A percentile compares a stretch with the other conserved stretches of the same genome.
phyloP scores from a whole-genome alignment of 2,113 vertebrate species.

The Dasyprocta punctata region DNA sequence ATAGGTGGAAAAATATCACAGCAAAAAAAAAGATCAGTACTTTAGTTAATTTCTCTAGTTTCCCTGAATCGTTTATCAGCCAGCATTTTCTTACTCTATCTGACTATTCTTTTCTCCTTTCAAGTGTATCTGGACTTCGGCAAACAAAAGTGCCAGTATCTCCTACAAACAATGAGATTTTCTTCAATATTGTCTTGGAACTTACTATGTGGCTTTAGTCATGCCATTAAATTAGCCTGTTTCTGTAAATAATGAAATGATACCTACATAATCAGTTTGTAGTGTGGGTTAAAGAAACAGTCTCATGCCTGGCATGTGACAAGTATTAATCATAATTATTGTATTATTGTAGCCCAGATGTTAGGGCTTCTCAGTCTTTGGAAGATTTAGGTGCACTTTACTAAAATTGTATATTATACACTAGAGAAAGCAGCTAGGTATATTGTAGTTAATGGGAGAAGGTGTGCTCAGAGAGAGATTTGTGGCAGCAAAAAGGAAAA shows the following conservation, averaged over 20 bases:
- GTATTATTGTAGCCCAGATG: constrained; percentile 65
- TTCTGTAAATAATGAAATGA: constrained; percentile 14
- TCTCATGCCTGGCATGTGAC: constrained; percentile 51
- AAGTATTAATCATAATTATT: constrained; percentile 66
- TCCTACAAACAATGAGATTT: not conserved
- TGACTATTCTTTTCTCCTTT: not conserved
- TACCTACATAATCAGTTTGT: not conserved
- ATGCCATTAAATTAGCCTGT: constrained; percentile 31
- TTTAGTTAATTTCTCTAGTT: constrained; percentile 5
- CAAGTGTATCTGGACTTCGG: not conserved
- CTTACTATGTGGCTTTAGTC: not conserved
- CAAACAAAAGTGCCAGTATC: too few species aligned
- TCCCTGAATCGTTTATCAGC: not conserved
- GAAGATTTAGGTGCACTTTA: constrained; percentile 58
- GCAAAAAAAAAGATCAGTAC: constrained; percentile 32
- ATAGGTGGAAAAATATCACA: constrained; percentile 54
- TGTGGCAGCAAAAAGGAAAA: too few species aligned
- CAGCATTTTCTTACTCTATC: not conserved
- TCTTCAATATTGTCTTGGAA: constrained; percentile 36
- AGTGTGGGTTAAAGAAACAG: constrained; percentile 50
- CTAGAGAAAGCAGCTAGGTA: too few species aligned
- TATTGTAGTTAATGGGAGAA: too few species aligned
- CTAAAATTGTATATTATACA: too few species aligned
- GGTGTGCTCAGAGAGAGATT: too few species aligned
- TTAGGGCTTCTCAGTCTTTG: constrained; percentile 17